Percentiles rank a stretch among this genome's conserved stretches.
Conservation (phyloP, 2,797 vertebrate species). For the Bovichtus variegatus region DNA sequence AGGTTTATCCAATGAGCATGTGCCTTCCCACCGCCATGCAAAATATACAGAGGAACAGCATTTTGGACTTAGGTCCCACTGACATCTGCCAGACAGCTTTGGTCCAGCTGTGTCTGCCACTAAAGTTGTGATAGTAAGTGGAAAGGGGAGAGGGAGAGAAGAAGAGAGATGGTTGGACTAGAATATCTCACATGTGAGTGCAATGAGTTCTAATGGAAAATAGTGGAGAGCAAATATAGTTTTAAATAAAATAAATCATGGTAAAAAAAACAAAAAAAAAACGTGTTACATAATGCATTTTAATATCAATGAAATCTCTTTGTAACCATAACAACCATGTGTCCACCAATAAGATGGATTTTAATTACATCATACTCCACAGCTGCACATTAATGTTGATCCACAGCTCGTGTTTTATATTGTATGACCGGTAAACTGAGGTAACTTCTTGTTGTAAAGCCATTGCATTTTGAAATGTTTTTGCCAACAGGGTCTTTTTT, state of each 20-base stretch:
- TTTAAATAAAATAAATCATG: conserved; percentile 13
- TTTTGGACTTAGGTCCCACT: conserved; percentile 74
- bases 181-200: conserved; percentile 30
- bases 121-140: conserved; percentile 47
- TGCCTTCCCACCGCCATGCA: conserved; percentile 74
- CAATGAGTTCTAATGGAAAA: conserved; percentile 33
- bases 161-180: conserved; percentile 29
- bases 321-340: conserved; percentile 49
- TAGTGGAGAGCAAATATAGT: conserved; percentile 4
- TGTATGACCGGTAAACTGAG: conserved; percentile 59
- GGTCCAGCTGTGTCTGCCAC: conserved; percentile 74
- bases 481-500: conserved; percentile 28
- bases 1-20: conserved; percentile 65
- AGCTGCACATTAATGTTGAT: conserved; percentile 69
- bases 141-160: conserved; percentile 39
- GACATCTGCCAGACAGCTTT: conserved; percentile 88
- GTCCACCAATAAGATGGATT: conserved; percentile 41
- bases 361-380: conserved; percentile 70
- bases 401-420: conserved; percentile 53
- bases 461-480: conserved; percentile 12
- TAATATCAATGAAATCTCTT: conserved; percentile 45
- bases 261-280: conserved; percentile 24
- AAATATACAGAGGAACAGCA: conserved; percentile 80
- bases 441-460: conserved; percentile 41
- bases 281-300: conserved; percentile 35